phyloP scores from a whole-genome alignment of 2,797 vertebrate species.

The Chaetophractus vellerosus region DNA sequence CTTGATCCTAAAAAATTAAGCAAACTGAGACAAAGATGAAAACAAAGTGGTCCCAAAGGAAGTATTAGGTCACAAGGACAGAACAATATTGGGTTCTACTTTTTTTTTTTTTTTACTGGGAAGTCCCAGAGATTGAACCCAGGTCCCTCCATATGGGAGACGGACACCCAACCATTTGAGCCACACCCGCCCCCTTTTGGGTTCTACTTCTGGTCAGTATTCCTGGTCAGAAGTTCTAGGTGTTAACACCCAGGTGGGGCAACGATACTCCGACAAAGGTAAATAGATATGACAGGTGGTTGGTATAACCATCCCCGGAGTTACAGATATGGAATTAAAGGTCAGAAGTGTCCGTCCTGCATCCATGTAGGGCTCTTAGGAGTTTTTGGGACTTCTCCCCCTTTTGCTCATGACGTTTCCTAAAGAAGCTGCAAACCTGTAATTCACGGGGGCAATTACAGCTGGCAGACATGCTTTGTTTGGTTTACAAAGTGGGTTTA shows the following conservation, averaged over 20 bases:
- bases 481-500: neutral
- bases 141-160: no score
- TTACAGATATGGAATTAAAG: neutral
- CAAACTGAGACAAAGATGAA: neutral
- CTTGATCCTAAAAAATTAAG: neutral
- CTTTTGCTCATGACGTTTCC: neutral
- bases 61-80: neutral
- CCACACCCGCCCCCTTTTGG: no score
- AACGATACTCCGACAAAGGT: neutral
- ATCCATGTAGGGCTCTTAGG: neutral
- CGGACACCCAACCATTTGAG: no score
- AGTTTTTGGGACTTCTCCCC: neutral
- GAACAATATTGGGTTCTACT: neutral
- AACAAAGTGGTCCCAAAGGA: slow-evolving; percentile 22
- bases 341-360: neutral
- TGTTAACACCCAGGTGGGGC: neutral
- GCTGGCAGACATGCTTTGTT: neutral
- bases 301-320: neutral
- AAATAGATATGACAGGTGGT: neutral
- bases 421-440: neutral
- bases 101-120: no score
- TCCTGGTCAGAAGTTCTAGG: neutral
- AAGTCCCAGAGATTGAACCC: no score
- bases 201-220: neutral
- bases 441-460: neutral